These are phyloP conservation scores for Lamprotornis superbus DNA, from an alignment of 2,113 vertebrate genomes.

Conservation along the genomic window DNA sequence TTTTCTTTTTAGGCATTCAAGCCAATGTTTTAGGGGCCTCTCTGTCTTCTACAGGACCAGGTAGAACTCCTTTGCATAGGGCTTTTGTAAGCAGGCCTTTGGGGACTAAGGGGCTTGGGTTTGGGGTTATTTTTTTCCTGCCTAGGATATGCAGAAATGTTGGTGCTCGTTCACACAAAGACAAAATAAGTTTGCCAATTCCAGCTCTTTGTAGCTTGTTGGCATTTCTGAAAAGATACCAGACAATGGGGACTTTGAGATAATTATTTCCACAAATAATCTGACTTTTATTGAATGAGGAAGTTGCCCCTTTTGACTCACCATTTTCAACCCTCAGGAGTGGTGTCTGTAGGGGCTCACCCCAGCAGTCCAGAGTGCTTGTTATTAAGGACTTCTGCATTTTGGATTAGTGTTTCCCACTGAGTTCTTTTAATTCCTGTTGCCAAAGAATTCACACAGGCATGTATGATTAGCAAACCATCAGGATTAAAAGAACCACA, in stretches of 20 bases:
- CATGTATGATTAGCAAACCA: neutral
- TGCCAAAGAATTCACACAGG: neutral
- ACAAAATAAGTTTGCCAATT: neutral
- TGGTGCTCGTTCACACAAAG: neutral
- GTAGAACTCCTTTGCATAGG: slow-evolving; percentile 64
- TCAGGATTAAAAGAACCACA: neutral
- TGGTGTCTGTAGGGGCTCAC: slow-evolving; percentile 25
- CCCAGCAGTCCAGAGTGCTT: slow-evolving; percentile 62
- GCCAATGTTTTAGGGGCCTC: slow-evolving; percentile 62
- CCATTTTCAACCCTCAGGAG: neutral
- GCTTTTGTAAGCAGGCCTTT: slow-evolving; percentile 55
- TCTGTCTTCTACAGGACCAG: slow-evolving; percentile 64
- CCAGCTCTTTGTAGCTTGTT: neutral
- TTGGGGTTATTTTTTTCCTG: slow-evolving; percentile 40
- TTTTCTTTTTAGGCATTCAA: slow-evolving; percentile 65
- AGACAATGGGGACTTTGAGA: neutral
- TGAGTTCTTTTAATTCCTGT: neutral
- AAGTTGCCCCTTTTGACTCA: neutral
- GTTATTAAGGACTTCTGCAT: slow-evolving; percentile 1
- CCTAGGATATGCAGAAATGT: slow-evolving; percentile 24
- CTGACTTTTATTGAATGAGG: neutral
- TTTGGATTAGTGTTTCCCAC: slow-evolving; percentile 48
- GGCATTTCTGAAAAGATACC: slow-evolving; percentile 28
- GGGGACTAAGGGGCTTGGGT: slow-evolving; percentile 49
- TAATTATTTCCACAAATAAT: neutral